phyloP scores from a whole-genome alignment of 30 jellyfish, hydroid and myxozoan species.

The Hydractinia symbiolongicarpus region DNA sequence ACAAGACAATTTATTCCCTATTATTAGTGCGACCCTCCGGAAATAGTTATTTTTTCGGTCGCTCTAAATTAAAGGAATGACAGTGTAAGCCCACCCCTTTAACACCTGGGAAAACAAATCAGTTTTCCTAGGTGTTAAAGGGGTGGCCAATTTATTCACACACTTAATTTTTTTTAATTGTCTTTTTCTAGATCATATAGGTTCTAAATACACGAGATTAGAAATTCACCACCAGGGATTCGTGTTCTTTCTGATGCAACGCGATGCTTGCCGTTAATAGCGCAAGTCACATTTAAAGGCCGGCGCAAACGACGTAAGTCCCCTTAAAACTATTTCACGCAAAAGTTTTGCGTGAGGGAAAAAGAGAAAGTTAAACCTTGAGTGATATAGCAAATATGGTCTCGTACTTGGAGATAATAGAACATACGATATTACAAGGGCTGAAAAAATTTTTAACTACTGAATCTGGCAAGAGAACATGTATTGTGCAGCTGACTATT shows the following conservation, averaged over 20 bases:
- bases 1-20: no score
- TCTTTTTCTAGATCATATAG: background rate
- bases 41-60: no score
- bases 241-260: background rate
- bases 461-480: background rate
- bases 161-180: background rate
- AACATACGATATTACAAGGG: background rate
- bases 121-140: no score
- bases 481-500: background rate
- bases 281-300: no score
- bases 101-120: no score
- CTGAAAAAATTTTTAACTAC: background rate
- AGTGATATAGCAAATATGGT: constrained; percentile 6
- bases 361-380: background rate
- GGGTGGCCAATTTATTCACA: no score
- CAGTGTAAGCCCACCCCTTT: no score
- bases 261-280: background rate
- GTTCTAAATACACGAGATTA: background rate
- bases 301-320: no score
- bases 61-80: no score
- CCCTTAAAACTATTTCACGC: background rate
- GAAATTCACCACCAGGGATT: background rate
- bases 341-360: background rate
- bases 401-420: background rate
- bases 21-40: no score